These are phyloP conservation scores for Chaetura pelagica DNA, from an alignment of 2,113 vertebrate genomes.

Conservation along the genomic window DNA sequence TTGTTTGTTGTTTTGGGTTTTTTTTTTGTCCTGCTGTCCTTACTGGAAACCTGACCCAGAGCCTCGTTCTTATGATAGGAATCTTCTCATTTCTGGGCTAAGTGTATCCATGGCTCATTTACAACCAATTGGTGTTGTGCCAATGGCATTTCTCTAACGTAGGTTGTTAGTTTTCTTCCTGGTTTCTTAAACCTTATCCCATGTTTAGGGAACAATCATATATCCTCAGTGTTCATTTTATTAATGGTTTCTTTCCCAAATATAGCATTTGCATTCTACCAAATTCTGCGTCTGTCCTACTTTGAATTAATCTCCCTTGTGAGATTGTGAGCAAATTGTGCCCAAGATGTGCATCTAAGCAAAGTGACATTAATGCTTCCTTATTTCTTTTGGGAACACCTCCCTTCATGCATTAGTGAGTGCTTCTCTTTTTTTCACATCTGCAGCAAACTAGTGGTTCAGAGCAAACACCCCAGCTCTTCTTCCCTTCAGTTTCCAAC, in stretches of 20 bases:
- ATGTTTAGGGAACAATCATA: not conserved
- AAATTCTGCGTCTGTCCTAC: not conserved
- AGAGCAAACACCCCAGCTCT: not conserved
- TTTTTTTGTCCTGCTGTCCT: not conserved
- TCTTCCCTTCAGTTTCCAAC: not conserved
- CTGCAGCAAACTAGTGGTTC: not conserved
- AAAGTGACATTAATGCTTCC: not conserved
- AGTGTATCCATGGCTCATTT: not conserved
- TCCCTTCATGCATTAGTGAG: not conserved
- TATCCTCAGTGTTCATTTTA: not conserved
- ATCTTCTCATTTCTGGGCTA: not conserved
- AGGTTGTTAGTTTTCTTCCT: not conserved
- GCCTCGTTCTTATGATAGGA: not conserved
- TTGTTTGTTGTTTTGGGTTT: accelerated
- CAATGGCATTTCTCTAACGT: not conserved
- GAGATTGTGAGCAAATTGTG: not conserved
- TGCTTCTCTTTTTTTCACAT: not conserved
- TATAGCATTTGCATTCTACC: not conserved
- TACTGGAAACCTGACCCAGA: not conserved
- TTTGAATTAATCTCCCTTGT: not conserved
- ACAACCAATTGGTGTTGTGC: not conserved
- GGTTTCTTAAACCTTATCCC: not conserved
- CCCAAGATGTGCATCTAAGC: not conserved
- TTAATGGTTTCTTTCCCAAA: not conserved
- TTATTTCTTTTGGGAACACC: not conserved